phyloP scores from a whole-genome alignment of 2,113 vertebrate species.

The Diadophis punctatus region DNA sequence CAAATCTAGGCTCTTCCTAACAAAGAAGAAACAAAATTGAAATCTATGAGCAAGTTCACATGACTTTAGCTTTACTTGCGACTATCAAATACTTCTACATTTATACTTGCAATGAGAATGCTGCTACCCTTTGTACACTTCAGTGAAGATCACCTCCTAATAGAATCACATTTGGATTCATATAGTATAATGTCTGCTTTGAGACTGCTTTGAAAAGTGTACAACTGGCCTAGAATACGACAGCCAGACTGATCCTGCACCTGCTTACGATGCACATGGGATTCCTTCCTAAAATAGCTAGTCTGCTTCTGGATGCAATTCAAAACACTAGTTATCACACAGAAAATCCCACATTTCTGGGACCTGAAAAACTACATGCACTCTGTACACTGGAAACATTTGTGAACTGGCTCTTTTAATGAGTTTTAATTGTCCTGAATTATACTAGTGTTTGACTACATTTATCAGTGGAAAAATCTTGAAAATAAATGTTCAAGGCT shows the following conservation, averaged over 20 bases:
- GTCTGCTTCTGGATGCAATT: background rate
- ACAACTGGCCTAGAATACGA: background rate
- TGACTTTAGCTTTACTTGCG: background rate
- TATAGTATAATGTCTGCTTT: background rate
- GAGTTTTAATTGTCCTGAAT: background rate
- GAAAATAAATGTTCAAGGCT: background rate
- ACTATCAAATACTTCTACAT: background rate
- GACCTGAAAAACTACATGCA: background rate
- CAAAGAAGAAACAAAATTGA: background rate
- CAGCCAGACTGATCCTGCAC: background rate
- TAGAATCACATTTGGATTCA: background rate
- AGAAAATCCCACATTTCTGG: background rate
- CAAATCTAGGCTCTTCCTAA: conserved; percentile 98
- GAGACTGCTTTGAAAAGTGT: background rate
- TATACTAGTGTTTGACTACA: background rate
- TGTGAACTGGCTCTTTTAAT: background rate
- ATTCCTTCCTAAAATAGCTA: background rate
- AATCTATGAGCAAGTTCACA: background rate
- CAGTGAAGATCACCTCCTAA: background rate
- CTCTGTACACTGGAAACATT: background rate
- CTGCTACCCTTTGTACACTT: background rate
- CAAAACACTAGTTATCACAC: background rate
- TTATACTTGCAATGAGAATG: background rate
- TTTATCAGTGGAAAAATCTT: background rate
- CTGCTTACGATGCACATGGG: background rate